These are phyloP conservation scores for Drosophila malerkotliana DNA, from an alignment of 1,140 invertebrate genomes.

Conservation along the genomic window DNA sequence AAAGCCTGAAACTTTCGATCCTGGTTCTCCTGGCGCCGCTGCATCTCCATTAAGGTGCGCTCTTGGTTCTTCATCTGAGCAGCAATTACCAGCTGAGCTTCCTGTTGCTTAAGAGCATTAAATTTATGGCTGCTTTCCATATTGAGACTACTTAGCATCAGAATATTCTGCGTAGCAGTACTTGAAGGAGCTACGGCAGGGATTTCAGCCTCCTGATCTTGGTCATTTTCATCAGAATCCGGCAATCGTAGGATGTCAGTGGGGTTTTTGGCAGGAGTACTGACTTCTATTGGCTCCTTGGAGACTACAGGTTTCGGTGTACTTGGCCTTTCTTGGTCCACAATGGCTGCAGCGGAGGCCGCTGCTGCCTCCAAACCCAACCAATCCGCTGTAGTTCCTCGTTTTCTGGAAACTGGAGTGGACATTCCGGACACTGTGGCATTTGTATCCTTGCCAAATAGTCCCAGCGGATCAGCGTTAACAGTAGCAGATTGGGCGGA, in stretches of 20 bases:
- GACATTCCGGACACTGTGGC: slow-evolving; percentile 68
- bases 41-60: slow-evolving; percentile 84
- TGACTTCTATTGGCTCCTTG: slow-evolving; percentile 7
- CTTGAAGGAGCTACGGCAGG: slow-evolving; percentile 2
- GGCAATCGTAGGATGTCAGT: slow-evolving; percentile 33
- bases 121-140: slow-evolving; percentile 83
- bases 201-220: slow-evolving; percentile 10
- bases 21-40: slow-evolving; percentile 84
- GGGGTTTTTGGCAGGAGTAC: not conserved
- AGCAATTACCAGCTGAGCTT: slow-evolving; percentile 84
- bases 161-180: slow-evolving; percentile 58
- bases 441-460: slow-evolving; percentile 66
- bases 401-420: slow-evolving; percentile 65
- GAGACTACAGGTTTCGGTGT: not conserved
- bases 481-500: slow-evolving; percentile 59
- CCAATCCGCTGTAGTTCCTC: slow-evolving; percentile 74
- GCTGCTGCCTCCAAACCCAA: slow-evolving; percentile 58
- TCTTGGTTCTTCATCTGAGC: slow-evolving; percentile 85
- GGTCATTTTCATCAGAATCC: slow-evolving; percentile 33
- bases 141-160: slow-evolving; percentile 66
- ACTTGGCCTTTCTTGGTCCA: slow-evolving; percentile 17
- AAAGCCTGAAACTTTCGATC: slow-evolving; percentile 84
- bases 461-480: slow-evolving; percentile 71
- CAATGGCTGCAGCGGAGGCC: not conserved
- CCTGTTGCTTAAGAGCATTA: slow-evolving; percentile 84